Evolutionary conservation across 30 jellyfish, hydroid and myxozoan genomes (phyloP), one percentile per base, ranked within the genome.

Genomic region (Cassiopea andromeda): DNA sequence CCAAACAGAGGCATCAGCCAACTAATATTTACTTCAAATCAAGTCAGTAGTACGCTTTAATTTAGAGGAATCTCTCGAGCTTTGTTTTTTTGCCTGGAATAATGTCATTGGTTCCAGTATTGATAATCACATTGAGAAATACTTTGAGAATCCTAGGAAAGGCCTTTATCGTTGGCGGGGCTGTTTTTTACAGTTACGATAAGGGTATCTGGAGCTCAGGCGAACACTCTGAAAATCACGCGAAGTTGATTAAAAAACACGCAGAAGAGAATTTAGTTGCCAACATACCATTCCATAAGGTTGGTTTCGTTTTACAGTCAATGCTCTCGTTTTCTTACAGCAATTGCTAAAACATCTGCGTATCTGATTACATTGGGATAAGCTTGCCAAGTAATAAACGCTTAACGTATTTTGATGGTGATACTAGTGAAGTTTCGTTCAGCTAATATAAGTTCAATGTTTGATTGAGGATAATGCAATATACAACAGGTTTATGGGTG

Each of bases 141-240:
- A 69, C 75, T 18, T 64, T 86, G 54, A 75, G 88, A 48, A 78
- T 86, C 19, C 84, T 86, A 27, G 93, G 93, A 46, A 86, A 80
- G 74, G 89, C 93, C 4, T 44, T 78, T 54, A 76, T 86, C 38
- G 93, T 80, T 48, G 93, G 93, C 12, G 93, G 93, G 7, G 93
- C 93, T 1, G 93, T 68, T 12, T 75, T 86, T 77, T 73, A 73
- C 14, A 86, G 89, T 44, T 86, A 86, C 67, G 93, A 86, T 18
- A 77, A 86, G 1, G 93, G 93, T 58, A 76, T 86, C 8, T 86
- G 93, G 93, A 79, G 89, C 44, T 46, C 84, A 4, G 88, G 89
- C 27, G 93, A 86, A 2, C 70, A 80, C 85, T 73, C 80, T 38
- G 79, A 86, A 64, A 46, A 10, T 14, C 88, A 86, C 76, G 88